phyloP scores from a whole-genome alignment of 2,888 invertebrate genomes.

The Euphydryas editha region DNA sequence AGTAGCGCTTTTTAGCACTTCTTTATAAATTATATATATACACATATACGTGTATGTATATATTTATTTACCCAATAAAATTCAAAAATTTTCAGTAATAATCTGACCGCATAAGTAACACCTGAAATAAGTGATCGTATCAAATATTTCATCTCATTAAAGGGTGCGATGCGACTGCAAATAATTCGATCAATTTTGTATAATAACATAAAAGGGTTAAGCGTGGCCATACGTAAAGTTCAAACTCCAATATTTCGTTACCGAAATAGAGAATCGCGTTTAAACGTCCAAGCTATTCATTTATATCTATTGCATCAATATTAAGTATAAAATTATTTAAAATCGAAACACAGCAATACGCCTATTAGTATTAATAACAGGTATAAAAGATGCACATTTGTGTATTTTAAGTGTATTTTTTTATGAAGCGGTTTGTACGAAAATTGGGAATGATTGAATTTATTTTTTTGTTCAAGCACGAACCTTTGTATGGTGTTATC shows the following conservation, averaged over 20 bases:
- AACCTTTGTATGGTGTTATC: background rate
- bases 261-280: background rate
- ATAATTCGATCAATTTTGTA: slow-evolving; percentile 12
- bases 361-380: slow-evolving; percentile 26
- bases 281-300: background rate
- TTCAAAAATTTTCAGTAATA: background rate
- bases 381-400: slow-evolving; percentile 27
- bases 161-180: background rate
- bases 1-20: background rate
- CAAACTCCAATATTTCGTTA: background rate
- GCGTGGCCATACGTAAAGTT: slow-evolving; percentile 4
- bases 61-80: no score
- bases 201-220: background rate
- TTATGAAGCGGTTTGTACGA: slow-evolving; percentile 7
- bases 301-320: background rate
- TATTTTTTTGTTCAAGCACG: background rate
- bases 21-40: no score
- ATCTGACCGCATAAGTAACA: background rate
- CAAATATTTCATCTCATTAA: background rate
- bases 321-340: background rate
- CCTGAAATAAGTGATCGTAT: no score
- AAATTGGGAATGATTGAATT: slow-evolving; percentile 7
- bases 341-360: background rate
- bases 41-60: no score
- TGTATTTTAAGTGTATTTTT: slow-evolving; percentile 18